A percentile compares a stretch with the other conserved stretches of the same genome.
Evolutionary conservation across 2,888 invertebrate genomes (phyloP).

Genomic region (Marronus borbonicus): DNA sequence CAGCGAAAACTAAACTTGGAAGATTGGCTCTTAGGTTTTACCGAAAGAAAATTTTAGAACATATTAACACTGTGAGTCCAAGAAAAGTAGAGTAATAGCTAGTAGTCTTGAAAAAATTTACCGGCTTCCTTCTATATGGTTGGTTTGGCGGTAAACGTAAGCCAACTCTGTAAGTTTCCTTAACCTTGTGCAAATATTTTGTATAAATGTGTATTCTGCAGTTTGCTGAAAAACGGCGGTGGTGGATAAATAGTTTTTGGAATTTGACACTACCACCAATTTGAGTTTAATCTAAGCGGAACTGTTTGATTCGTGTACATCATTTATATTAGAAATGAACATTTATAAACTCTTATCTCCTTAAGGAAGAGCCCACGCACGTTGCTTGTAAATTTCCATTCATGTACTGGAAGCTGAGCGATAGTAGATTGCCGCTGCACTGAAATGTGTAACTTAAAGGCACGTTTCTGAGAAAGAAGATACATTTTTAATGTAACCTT

Average conservation of each 20-base stretch:
- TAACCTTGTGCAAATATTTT: too few species aligned
- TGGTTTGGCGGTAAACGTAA: too few species aligned
- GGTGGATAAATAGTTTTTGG: background rate
- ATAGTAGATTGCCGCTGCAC: background rate
- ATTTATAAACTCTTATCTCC: constrained; percentile 5
- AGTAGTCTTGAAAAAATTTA: too few species aligned
- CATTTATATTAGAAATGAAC: constrained; percentile 32
- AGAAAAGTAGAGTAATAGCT: too few species aligned
- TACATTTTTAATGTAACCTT: background rate
- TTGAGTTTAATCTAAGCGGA: background rate
- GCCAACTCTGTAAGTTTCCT: too few species aligned
- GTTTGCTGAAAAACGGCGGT: too few species aligned
- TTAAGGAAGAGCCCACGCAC: constrained; percentile 12
- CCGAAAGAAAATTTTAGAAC: too few species aligned
- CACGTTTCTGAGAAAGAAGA: constrained; percentile 16
- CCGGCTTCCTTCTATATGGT: too few species aligned
- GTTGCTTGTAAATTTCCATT: constrained; percentile 33
- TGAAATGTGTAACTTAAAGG: constrained; percentile 21
- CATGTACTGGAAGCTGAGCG: constrained; percentile 12
- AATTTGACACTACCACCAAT: background rate
- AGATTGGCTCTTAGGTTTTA: too few species aligned
- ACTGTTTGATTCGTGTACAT: constrained; percentile 4
- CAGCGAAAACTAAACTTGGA: too few species aligned
- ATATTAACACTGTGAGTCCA: too few species aligned
- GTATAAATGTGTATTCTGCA: too few species aligned